phyloP scores from a whole-genome alignment of 2,113 vertebrate species.

The Canis aureus region DNA sequence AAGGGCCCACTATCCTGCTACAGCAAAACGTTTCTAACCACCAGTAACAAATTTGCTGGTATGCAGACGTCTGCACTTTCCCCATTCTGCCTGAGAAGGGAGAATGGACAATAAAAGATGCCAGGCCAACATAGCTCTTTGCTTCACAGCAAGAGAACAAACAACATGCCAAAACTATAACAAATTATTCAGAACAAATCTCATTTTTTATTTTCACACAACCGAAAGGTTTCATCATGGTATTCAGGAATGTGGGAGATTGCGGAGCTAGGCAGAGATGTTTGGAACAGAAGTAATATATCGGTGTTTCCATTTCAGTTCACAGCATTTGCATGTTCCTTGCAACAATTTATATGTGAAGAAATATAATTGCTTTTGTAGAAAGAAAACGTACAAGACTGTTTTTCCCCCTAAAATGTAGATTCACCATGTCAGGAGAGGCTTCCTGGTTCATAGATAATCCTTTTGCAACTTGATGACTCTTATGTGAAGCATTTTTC shows the following conservation, averaged over 20 bases:
- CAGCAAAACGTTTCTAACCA: neutral
- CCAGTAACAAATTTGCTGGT: neutral
- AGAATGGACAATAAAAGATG: neutral
- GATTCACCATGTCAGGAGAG: neutral
- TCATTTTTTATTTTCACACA: slow-evolving; percentile 20
- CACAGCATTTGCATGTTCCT: slow-evolving; percentile 2
- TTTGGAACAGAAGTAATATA: slow-evolving; percentile 52
- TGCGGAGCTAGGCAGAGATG: neutral
- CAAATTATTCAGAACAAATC: slow-evolving; percentile 10
- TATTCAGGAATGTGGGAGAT: slow-evolving; percentile 16
- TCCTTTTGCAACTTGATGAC: neutral
- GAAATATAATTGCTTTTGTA: slow-evolving; percentile 57
- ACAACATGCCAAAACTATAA: neutral
- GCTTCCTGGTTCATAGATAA: neutral
- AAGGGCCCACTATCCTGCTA: neutral
- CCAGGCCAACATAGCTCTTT: neutral
- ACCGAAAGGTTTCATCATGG: neutral
- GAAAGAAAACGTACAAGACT: neutral
- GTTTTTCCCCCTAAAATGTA: neutral
- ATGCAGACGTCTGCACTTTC: neutral
- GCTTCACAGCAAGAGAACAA: neutral
- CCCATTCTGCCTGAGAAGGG: neutral
- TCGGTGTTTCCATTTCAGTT: slow-evolving; percentile 49
- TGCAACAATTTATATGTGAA: slow-evolving; percentile 50
- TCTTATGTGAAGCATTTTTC: neutral